Percentiles rank a stretch among this genome's conserved stretches.
Evolutionary conservation across 2,797 vertebrate genomes (phyloP).

Genomic region (Rhabdomys pumilio): DNA sequence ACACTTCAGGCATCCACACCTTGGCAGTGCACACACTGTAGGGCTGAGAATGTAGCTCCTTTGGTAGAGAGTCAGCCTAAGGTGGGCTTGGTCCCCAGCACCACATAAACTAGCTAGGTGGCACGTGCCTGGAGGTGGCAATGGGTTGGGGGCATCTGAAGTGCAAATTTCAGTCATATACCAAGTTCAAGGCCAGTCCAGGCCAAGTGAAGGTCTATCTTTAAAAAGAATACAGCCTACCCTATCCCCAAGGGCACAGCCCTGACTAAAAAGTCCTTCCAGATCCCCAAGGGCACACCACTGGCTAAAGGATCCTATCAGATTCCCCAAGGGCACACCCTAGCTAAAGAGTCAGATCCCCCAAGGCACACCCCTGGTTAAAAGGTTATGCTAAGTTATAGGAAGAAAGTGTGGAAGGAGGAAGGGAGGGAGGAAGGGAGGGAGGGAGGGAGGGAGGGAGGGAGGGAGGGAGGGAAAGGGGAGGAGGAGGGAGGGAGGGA

Average conservation of each 20-base stretch:
- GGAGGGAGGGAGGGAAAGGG: not conserved
- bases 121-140: not conserved
- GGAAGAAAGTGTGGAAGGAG: not conserved
- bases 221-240: not conserved
- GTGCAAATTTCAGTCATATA: not conserved
- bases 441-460: not conserved
- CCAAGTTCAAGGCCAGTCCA: not conserved
- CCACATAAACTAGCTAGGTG: not conserved
- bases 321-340: not conserved
- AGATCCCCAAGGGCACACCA: not conserved
- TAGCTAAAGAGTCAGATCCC: not conserved
- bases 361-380: not conserved
- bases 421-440: too few species aligned
- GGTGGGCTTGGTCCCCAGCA: not conserved
- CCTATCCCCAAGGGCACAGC: not conserved
- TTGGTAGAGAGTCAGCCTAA: not conserved
- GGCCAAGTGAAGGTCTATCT: not conserved
- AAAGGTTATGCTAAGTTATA: too few species aligned
- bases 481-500: too few species aligned
- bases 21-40: not conserved
- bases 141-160: not conserved
- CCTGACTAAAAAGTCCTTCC: not conserved
- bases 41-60: not conserved
- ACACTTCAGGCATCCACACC: not conserved
- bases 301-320: not conserved